Base-by-base conservation (phyloP, 2,113 vertebrate genomes). In the Mus spicilegus region DNA sequence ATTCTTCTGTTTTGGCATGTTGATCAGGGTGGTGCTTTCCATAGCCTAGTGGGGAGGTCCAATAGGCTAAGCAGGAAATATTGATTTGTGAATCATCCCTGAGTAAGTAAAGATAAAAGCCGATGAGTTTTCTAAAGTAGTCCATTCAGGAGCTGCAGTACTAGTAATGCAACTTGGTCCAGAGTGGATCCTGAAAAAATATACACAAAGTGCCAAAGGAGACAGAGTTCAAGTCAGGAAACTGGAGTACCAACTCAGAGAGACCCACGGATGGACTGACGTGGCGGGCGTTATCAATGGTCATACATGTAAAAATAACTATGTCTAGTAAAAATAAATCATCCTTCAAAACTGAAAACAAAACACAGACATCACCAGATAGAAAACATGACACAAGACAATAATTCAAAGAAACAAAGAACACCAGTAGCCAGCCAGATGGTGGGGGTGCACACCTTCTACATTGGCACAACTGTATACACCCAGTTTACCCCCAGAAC, bases 121-220 rank as follows among this genome's bases (percentile, higher is more conserved):
- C 90, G 28, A 76, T 72, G 61, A 70, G 61, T 90, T 90, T 96
- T 93, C 61, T 54, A 84, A 11, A 91, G 13, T 70, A 84, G 63
- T 80, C 61, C 19, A 51, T 94, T 70, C 0, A 24, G 63, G 36
- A 61, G 10, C 24, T 67, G 10, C 73, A 11, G 67, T 26, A 46
- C 3, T 19, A 90, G 11, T 33, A 51, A 61, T 10, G 86, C 46
- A 78, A 42, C 75, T 42, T 16, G 89, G n/a, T 14, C 65, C 63
- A 20, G 39, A 49, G 20, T 51, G 54, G 16, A 36, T 22, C 7
- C 51, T 91, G 69, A 33, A 77, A 87, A 87, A 77, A 91, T 56
- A 28, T 16, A 49, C 11, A n/a, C 1, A 67, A 87, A 76, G 39
- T 24, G 9, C 56, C 51, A n/a, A 24, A 54, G 13, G 28, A 95